Percentiles rank a stretch among this genome's conserved stretches.
phyloP scores from a whole-genome alignment of 2,888 invertebrate genomes.

The Phalangium opilio region DNA sequence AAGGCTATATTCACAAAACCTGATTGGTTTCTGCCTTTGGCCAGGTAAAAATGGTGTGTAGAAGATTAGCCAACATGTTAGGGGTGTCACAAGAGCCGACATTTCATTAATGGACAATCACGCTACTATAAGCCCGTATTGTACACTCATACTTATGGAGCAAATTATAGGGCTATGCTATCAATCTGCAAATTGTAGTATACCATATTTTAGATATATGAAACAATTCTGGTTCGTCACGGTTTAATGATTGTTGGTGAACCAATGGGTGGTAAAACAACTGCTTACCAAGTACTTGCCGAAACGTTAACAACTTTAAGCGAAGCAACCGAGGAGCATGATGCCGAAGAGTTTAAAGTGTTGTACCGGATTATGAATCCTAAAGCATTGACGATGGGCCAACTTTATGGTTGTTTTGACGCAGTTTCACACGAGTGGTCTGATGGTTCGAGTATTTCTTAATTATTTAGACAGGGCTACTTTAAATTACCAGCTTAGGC shows the following conservation, averaged over 20 bases:
- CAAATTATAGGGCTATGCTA: too few relatives aligned
- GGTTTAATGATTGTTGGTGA: conserved; percentile 39
- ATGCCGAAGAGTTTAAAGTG: conserved; percentile 26
- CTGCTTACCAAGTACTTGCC: conserved; percentile 33
- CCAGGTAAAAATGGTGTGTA: too few relatives aligned
- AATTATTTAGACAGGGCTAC: conserved; percentile 1
- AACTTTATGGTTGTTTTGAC: conserved; percentile 38
- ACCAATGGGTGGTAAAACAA: conserved; percentile 37
- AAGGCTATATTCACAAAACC: too few relatives aligned
- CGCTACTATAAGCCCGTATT: background rate
- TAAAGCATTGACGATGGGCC: conserved; percentile 38
- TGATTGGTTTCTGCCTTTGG: too few relatives aligned
- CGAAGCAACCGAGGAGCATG: conserved; percentile 27
- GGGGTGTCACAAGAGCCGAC: too few relatives aligned
- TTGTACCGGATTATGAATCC: conserved; percentile 36
- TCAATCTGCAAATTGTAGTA: too few relatives aligned
- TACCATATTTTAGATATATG: conserved; percentile 52
- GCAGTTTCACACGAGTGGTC: conserved; percentile 39
- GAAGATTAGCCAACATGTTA: too few relatives aligned
- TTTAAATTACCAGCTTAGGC: too few relatives aligned
- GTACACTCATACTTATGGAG: too few relatives aligned
- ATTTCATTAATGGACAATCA: background rate
- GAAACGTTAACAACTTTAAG: conserved; percentile 30
- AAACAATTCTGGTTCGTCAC: conserved; percentile 39
- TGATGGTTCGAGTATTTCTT: conserved; percentile 32